phyloP scores from a whole-genome alignment of 1,140 invertebrate species.

The Heliconius melpomene region DNA sequence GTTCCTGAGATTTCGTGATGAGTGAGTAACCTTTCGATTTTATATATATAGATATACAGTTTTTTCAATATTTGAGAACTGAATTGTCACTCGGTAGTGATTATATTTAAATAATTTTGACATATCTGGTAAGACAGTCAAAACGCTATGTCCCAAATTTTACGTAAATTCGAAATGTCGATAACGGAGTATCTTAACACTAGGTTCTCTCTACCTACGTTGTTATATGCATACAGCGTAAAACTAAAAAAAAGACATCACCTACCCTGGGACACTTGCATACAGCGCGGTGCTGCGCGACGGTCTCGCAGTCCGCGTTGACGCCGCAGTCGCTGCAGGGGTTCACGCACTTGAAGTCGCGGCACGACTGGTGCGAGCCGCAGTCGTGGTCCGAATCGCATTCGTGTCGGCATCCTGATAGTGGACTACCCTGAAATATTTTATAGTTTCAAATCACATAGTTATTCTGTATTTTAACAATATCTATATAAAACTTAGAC shows the following conservation, averaged over 20 bases:
- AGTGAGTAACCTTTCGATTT: too few species aligned
- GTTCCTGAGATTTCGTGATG: too few species aligned
- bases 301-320: constrained; percentile 89
- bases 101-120: too few species aligned
- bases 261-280: constrained; percentile 91
- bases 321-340: constrained; percentile 90
- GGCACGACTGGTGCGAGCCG: constrained; percentile 85
- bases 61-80: neutral
- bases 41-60: too few species aligned
- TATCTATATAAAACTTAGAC: too few species aligned
- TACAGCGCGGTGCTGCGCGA: constrained; percentile 87
- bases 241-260: neutral
- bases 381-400: constrained; percentile 90
- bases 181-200: neutral
- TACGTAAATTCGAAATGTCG: too few species aligned
- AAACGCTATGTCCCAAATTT: too few species aligned
- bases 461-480: too few species aligned
- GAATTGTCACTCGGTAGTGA: too few species aligned
- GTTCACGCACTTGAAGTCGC: constrained; percentile 88
- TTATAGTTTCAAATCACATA: neutral
- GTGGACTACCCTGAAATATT: constrained; percentile 84
- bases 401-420: constrained; percentile 88
- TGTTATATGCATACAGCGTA: neutral
- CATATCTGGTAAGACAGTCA: too few species aligned
- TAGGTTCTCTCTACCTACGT: neutral